Evolutionary conservation across 2,888 invertebrate genomes (phyloP).

Genomic region (Creontiades dilutus): DNA sequence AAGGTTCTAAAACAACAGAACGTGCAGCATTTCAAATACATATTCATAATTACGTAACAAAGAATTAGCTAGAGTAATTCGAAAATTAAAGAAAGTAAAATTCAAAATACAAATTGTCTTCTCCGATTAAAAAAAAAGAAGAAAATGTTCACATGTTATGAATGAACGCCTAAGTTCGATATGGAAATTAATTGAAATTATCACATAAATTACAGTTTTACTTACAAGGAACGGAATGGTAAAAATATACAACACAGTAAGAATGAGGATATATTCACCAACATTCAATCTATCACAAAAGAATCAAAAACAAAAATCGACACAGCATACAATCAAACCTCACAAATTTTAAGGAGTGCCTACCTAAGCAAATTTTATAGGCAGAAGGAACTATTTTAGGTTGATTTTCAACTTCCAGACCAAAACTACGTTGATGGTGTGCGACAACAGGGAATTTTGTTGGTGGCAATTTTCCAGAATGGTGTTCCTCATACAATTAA

Average conservation of each 20-base stretch:
- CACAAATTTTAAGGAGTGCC: no score
- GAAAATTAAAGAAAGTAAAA: neutral
- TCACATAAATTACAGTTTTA: conserved; percentile 11
- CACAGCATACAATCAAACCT: neutral
- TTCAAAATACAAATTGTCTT: neutral
- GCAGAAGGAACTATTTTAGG: no score
- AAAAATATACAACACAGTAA: neutral
- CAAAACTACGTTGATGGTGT: no score
- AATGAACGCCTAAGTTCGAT: neutral
- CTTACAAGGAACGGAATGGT: neutral
- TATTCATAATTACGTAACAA: no score
- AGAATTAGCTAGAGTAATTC: no score
- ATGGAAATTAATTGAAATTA: neutral
- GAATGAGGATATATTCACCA: neutral
- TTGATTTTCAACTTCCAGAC: no score
- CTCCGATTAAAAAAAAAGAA: neutral
- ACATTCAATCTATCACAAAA: neutral
- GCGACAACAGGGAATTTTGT: no score
- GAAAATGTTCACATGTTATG: neutral
- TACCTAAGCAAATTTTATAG: no score
- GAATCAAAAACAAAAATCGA: neutral
- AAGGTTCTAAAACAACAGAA: no score
- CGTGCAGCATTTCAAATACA: no score
- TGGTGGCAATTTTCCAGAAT: no score
- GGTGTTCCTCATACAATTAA: no score